phyloP scores from a whole-genome alignment of 1,140 invertebrate genomes.

The Caenorhabditis inopinata region DNA sequence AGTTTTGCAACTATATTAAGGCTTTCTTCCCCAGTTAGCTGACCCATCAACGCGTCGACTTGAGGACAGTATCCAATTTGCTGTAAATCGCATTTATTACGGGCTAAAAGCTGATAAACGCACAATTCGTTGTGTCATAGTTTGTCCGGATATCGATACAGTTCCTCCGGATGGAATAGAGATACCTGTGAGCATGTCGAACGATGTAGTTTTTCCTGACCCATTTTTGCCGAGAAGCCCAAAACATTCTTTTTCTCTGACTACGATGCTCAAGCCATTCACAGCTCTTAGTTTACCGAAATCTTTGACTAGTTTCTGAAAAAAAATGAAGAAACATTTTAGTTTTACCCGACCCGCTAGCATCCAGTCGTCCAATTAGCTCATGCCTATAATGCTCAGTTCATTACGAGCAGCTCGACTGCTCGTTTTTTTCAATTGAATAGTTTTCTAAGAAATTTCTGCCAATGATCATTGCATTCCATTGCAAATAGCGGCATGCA shows the following conservation, averaged over 20 bases:
- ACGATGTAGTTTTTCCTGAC: slow-evolving; percentile 72
- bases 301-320: too few species aligned
- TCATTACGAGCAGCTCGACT: too few species aligned
- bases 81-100: not conserved
- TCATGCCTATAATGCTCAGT: too few species aligned
- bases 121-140: slow-evolving; percentile 39
- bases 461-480: too few species aligned
- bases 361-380: too few species aligned
- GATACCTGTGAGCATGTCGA: slow-evolving; percentile 77
- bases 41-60: slow-evolving; percentile 69
- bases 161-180: slow-evolving; percentile 72
- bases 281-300: not conserved
- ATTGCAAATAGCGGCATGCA: too few species aligned
- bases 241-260: slow-evolving; percentile 39
- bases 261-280: too few species aligned
- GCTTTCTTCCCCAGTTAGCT: slow-evolving; percentile 69
- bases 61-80: slow-evolving; percentile 80
- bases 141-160: slow-evolving; percentile 66
- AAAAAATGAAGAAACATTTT: too few species aligned
- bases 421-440: too few species aligned
- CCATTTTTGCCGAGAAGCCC: slow-evolving; percentile 51
- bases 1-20: slow-evolving; percentile 70
- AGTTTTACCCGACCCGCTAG: too few species aligned
- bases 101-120: too few species aligned
- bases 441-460: too few species aligned